These are phyloP conservation scores for Falco naumanni DNA, from an alignment of 2,797 vertebrate genomes.

Conservation along the genomic window DNA sequence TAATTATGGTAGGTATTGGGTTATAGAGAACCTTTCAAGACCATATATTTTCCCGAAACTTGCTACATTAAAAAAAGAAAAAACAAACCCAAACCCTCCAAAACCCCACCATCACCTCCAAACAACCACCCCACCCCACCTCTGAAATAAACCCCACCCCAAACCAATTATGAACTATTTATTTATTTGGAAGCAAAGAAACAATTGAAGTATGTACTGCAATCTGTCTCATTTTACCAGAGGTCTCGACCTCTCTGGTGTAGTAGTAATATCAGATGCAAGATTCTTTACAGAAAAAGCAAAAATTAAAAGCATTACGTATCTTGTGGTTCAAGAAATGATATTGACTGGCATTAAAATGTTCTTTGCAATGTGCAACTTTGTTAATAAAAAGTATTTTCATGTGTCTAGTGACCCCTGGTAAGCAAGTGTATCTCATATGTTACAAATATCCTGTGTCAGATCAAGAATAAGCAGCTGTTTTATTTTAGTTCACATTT, in stretches of 20 bases:
- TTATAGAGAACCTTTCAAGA: not conserved
- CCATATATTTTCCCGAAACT: not conserved
- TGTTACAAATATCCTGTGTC: conserved; percentile 43
- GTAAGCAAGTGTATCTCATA: conserved; percentile 37
- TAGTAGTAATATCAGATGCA: not conserved
- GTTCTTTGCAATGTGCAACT: conserved; percentile 18
- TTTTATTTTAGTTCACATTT: conserved; percentile 60
- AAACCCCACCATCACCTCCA: not conserved
- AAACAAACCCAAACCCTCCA: not conserved
- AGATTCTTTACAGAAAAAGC: not conserved
- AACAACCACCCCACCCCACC: too few relatives aligned
- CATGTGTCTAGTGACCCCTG: conserved; percentile 39
- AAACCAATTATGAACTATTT: not conserved
- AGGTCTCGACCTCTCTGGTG: not conserved
- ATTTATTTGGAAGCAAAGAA: not conserved
- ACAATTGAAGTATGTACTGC: not conserved
- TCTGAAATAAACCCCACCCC: not conserved
- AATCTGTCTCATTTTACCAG: not conserved
- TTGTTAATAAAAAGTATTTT: conserved; percentile 63
- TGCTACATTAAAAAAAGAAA: too few relatives aligned
- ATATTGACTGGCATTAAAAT: conserved; percentile 7
- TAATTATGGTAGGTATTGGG: not conserved
- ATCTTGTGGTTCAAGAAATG: conserved; percentile 28
- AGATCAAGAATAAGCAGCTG: conserved; percentile 57
- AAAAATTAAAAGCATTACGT: not conserved